Base-by-base conservation (phyloP, 2,113 vertebrate species). In the Zapornia atra region DNA sequence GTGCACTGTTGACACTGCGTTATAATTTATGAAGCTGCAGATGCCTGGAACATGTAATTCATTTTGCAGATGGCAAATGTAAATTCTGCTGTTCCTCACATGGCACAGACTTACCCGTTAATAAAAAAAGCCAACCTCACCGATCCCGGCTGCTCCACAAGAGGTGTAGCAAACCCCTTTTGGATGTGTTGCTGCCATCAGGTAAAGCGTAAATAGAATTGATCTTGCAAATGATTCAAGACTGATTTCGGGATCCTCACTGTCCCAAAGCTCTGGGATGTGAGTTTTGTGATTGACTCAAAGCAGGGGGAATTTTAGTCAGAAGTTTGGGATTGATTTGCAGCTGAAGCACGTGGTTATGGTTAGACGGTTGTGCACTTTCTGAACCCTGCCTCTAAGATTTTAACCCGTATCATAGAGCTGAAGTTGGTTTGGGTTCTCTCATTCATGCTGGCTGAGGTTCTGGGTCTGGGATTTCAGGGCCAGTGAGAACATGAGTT, bases 11-110 rank as follows among this genome's bases (percentile, higher is more conserved):
- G 93, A 94, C 93, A 96, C 87, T 83, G 66, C 21, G 92, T 76
- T 95, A 89, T 92, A 95, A 94, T 95, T 86, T 92, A 91, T 94
- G 94, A 96, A 96, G 91, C 76, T 40, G 31, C 90, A 90, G 94
- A 92, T 89, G 76, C 80, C 90, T 80, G 91, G 92, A 91, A 94
- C 80, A 25, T 59, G 80, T 72, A 92, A 95, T 93, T 88, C 85
- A 57, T 94, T 92, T 95, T 90, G 86, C 48, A 91, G 93, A 96
- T 93, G 88, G 90, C 80, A 93, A 94, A 81, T 95, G 91, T 83
- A 95, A 95, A 86, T 82, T 92, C 65, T 89, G 61, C 95, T 86
- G 87, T 83, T 91, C 46, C 81, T 91, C 70, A 68, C 94, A 63
- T 73, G 92, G 82, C 93, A 82, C 66, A 76, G 54, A 20, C 50